Base-by-base conservation (phyloP, 2,797 vertebrate genomes). In the Xyrichtys novacula region DNA sequence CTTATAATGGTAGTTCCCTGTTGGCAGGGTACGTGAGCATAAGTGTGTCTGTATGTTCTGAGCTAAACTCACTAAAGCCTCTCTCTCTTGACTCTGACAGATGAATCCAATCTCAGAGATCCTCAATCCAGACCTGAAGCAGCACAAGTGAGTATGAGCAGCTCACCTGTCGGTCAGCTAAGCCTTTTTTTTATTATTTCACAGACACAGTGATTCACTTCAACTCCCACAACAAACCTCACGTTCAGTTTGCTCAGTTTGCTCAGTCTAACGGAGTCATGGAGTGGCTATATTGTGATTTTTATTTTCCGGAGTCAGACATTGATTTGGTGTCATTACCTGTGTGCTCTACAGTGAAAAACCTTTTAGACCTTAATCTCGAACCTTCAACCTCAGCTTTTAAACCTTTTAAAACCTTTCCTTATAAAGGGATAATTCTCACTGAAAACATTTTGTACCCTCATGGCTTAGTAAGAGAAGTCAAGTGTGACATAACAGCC, bases 91-190 rank as follows among this genome's bases (percentile, higher is more conserved):
- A 59, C 17, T 78, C 25, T 67, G 31, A 9, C 76, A 95, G 93
- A 93, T 89, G 48, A 58, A 55, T 26, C 78, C 48, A 26, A 22
- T 74, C 70, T 68, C 82, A 3, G 78, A 84, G 6, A 74, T 84
- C 48, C 80, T 84, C 75, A 81, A 70, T 25, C 68, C 75, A 31
- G 82, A 90, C 10, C 16, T n/a, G 5, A 89, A 87, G 43, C 81
- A 91, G 73, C 88, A 92, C 65, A 92, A 88, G 94, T 94, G 79
- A 93, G 93, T 85, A 61, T 17, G 34, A 57, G 50, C 12, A n/a
- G 2, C 28, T 74, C 7, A 4, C 40, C 3, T 32, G 0, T 72
- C 72, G 78, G 49, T 80, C 78, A 83, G 49, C 29, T 14, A 17
- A 2, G 9, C 25, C 34, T 3, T 52, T 76, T 32, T 20, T 57